Evolutionary conservation across 2,888 invertebrate species (phyloP).

Genomic region (Hypsopygia costalis): DNA sequence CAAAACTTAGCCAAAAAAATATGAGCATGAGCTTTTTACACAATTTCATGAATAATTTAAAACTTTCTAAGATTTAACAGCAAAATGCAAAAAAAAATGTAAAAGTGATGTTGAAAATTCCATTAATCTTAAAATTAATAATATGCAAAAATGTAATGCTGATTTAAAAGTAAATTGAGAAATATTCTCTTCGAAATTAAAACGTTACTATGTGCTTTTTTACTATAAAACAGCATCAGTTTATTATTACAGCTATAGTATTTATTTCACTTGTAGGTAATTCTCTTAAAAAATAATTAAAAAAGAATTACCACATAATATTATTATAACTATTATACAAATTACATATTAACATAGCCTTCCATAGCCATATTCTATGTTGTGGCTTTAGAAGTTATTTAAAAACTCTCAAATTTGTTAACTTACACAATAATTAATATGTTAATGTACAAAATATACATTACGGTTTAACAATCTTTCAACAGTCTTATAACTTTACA

Average conservation of each 20-base stretch:
- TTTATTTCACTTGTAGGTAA: constrained; percentile 19
- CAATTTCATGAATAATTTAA: constrained; percentile 9
- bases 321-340: constrained; percentile 31
- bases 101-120: constrained; percentile 16
- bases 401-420: constrained; percentile 53
- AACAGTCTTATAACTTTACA: constrained; percentile 78
- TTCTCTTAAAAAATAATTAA: constrained; percentile 30
- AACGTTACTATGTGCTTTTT: constrained; percentile 22
- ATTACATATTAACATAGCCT: constrained; percentile 56
- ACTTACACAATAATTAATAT: constrained; percentile 65
- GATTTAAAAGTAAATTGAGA: constrained; percentile 22
- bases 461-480: constrained; percentile 68
- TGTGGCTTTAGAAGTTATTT: constrained; percentile 39
- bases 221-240: constrained; percentile 21
- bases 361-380: constrained; percentile 33
- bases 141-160: constrained; percentile 31
- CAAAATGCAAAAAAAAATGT: constrained; percentile 6
- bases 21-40: constrained; percentile 26
- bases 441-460: constrained; percentile 77
- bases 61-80: constrained; percentile 2
- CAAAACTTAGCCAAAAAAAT: constrained; percentile 38
- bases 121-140: constrained; percentile 24
- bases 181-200: constrained; percentile 18
- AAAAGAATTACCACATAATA: constrained; percentile 32
- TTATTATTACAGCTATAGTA: constrained; percentile 9